A percentile compares a stretch with the other conserved stretches of the same genome.
phyloP scores from a whole-genome alignment of 2,113 vertebrate genomes.

The Genyomyrus donnyi region DNA sequence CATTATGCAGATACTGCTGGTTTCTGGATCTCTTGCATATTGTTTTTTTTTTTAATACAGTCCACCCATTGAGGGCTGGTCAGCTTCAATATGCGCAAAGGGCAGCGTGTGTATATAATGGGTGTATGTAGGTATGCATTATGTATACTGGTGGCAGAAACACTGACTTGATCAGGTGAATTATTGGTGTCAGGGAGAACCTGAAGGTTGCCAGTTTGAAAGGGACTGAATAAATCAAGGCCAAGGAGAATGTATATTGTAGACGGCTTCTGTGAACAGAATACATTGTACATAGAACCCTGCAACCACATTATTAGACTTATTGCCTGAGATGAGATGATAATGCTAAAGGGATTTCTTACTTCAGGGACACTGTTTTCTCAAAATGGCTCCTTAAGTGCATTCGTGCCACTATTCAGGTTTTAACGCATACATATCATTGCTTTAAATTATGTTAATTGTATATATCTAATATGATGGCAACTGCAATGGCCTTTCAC shows the following conservation, averaged over 20 bases:
- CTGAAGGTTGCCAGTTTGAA: constrained; percentile 8
- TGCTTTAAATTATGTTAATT: not conserved
- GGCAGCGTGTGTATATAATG: constrained; percentile 30
- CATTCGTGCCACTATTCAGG: not conserved
- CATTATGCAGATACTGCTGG: constrained; percentile 23
- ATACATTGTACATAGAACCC: constrained; percentile 4
- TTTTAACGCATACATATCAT: not conserved
- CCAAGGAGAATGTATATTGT: constrained; percentile 5
- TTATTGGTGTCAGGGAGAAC: not conserved
- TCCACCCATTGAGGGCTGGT: constrained; percentile 33
- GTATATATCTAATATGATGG: not conserved
- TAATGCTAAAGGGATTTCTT: not conserved
- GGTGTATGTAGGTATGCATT: not conserved
- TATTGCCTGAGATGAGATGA: constrained; percentile 14
- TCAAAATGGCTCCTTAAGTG: not conserved
- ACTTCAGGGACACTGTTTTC: not conserved
- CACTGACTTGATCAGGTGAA: constrained; percentile 5
- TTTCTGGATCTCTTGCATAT: constrained; percentile 34
- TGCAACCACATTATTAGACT: not conserved
- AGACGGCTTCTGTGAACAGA: not conserved
- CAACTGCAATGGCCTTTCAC: not conserved
- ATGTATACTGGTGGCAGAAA: not conserved
- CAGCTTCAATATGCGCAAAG: constrained; percentile 35
- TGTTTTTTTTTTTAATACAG: constrained; percentile 16
- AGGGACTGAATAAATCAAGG: constrained; percentile 6